Base-by-base conservation (phyloP, 2,113 vertebrate genomes). In the Eurypyga helias region DNA sequence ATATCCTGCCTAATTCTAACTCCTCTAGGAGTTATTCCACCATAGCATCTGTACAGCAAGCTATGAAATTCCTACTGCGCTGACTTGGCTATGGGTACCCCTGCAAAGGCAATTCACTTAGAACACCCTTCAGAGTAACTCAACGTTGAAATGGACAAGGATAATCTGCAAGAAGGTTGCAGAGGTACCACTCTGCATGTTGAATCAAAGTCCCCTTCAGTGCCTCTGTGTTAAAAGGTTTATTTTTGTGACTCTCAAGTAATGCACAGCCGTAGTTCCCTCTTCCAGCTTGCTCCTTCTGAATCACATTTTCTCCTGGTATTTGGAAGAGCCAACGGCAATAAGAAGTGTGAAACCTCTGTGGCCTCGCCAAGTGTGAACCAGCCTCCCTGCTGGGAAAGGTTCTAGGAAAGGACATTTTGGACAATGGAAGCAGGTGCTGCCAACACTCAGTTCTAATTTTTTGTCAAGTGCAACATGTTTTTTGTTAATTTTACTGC, bases 341-440 rank as follows among this genome's bases (percentile, higher is more conserved):
- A 14, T 15, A 46, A 64, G 64, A 78, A 62, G 62, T 34, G 79
- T 25, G 64, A 90, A 93, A 88, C 79, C 83, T 87, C 69, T 13
- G 41, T 29, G 80, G 52, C 83, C 83, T 67, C 0, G 2, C 95
- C 96, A 95, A 61, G 80, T 4, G 45, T 17, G 45, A 96, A 26
- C 72, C 89, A 92, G 83, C 24, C 70, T 89, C 65, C 89, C 94
- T 84, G 80, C 89, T 83, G 86, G 89, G 90, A 78, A 72, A 79
- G 67, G 86, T 49, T 89, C 86, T 89, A 94, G 88, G 89, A 84
- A 97, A 95, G 94, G 89, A 55, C 62, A 8, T 7, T 83, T 23
- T 38, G 76, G 89, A 94, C 94, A 93, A 93, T 57, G 52, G 88
- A 43, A 90, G 83, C 69, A 84, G 86, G 67, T 1, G 2, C 43